These are phyloP conservation scores for Hirudinaria manillensis DNA, from an alignment of 2,888 invertebrate species.

Conservation along the genomic window DNA sequence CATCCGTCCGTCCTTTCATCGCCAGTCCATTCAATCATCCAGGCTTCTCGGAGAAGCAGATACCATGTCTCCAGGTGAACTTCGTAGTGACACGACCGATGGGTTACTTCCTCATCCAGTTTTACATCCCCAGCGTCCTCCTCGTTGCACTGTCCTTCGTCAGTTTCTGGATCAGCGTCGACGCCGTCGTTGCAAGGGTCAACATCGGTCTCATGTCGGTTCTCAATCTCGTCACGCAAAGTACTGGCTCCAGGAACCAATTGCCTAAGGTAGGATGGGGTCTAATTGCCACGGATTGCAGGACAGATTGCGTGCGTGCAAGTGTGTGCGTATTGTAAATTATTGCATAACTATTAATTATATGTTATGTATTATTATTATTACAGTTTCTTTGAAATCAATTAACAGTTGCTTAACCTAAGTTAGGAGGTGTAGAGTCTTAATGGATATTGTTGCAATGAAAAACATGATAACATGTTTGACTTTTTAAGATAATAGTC, in stretches of 20 bases:
- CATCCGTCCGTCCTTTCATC: neutral
- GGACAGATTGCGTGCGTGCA: neutral
- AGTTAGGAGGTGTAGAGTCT: no score
- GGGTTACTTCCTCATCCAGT: slow-evolving; percentile 41
- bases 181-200: slow-evolving; percentile 81
- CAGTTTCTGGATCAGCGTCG: slow-evolving; percentile 80
- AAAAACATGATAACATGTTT: no score
- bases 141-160: slow-evolving; percentile 93
- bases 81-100: slow-evolving; percentile 39
- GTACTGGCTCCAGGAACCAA: slow-evolving; percentile 81
- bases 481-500: no score
- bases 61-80: slow-evolving; percentile 38
- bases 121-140: slow-evolving; percentile 40
- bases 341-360: neutral
- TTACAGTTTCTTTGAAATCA: neutral
- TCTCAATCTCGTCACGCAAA: slow-evolving; percentile 70
- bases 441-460: no score
- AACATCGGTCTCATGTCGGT: slow-evolving; percentile 79
- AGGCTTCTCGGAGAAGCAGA: slow-evolving; percentile 27
- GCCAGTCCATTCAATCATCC: neutral
- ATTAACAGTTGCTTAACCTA: no score
- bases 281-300: neutral
- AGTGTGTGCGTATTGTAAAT: neutral
- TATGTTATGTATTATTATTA: neutral
- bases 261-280: slow-evolving; percentile 67